Evolutionary conservation across 2,113 vertebrate species (phyloP).

Genomic region (Periophthalmus modestus): DNA sequence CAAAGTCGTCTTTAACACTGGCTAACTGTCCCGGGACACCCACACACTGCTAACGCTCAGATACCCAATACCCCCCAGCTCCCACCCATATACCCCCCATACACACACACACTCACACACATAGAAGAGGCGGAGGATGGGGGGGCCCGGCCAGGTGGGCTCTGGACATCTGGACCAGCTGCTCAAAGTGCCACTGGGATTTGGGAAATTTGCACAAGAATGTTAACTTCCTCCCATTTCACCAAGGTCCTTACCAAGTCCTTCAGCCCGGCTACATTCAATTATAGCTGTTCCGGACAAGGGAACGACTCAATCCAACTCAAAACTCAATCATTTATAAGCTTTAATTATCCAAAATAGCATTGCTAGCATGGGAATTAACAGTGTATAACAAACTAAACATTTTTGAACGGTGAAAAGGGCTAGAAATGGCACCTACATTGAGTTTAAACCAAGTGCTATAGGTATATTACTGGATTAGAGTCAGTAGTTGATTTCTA

Average conservation of each 20-base stretch:
- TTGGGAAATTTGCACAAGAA: conserved; percentile 12
- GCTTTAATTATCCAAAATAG: too few species aligned
- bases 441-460: too few species aligned
- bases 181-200: conserved; percentile 23
- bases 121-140: neutral
- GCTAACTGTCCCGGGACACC: conserved; percentile 40
- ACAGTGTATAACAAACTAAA: too few species aligned
- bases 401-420: too few species aligned
- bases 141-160: conserved; percentile 38
- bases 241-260: neutral
- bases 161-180: conserved; percentile 53
- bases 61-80: conserved; percentile 51
- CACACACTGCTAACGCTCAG: conserved; percentile 39
- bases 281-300: neutral
- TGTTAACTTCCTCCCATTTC: conserved; percentile 9
- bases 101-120: conserved; percentile 15
- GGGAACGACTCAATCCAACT: neutral
- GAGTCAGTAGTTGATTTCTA: too few species aligned
- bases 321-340: too few species aligned
- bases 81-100: neutral
- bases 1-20: conserved; percentile 46
- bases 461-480: too few species aligned
- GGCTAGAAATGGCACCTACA: too few species aligned
- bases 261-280: neutral
- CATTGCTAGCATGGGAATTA: too few species aligned